Evolutionary conservation across 2,888 invertebrate genomes (phyloP), one percentile per base, ranked within the genome.

Genomic region (Stomorhina lunata): DNA sequence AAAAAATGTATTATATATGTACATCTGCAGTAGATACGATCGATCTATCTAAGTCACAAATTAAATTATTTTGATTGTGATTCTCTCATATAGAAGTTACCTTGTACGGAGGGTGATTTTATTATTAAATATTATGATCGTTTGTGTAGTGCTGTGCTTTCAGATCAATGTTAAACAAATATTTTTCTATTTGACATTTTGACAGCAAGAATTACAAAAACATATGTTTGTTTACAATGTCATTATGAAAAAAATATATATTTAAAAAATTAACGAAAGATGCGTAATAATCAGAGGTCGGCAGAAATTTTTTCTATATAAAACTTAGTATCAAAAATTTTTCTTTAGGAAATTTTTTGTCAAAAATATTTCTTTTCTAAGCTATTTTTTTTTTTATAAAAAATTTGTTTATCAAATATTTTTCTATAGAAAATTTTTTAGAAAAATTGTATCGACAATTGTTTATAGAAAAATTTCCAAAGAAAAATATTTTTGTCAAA

Each of bases 101-200:
- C 72, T 72, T 72, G 72, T 50, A 34, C 9, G 48, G 29, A n/a
- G 48, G 25, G 4, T 4, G 5, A 12, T 10, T 29, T 55, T 32
- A 32, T 32, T 55, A 7, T n/a, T 50, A 10, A 27, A 20, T 34
- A 34, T 57, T 57, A 29, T 57, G 57, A 40, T 55, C 20, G 6
- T 27, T 17, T 17, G n/a, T 48, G 32, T 29, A n/a, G 17, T 45
- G 25, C 22, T 45, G 57, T 71, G 12, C 37, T 10, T 1, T 53
- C 48, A 34, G 27, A 59, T 71, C 25, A 59, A 17, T 71, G 59
- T 71, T 48, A 45, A 59, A 59, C 48, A 34, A 48, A 48, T 48
- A 10, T 48, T 17, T 34, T 22, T 12, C 27, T 7, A 25, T 61
- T 61, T 48, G 69, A 69, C 55, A 69, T 20, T 61, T 61, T 59